A percentile compares a stretch with the other conserved stretches of the same genome.
phyloP scores from a whole-genome alignment of 2,888 invertebrate genomes.

The Dicyrtoma fusca region DNA sequence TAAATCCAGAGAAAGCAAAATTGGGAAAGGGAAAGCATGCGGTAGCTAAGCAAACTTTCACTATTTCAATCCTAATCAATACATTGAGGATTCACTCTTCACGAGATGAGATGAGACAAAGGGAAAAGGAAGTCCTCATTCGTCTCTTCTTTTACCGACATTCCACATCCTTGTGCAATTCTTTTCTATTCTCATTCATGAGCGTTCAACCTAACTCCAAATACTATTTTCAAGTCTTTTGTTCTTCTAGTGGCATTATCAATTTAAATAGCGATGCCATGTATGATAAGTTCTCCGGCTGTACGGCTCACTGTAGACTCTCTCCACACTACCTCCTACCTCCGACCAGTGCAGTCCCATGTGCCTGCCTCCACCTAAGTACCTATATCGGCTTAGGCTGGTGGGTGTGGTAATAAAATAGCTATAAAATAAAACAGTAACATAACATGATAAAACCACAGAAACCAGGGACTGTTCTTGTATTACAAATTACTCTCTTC shows the following conservation, averaged over 20 bases:
- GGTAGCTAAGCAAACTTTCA: conserved; percentile 10
- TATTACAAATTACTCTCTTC: conserved; percentile 10
- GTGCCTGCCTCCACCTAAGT: background rate
- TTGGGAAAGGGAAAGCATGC: conserved; percentile 1
- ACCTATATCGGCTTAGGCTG: background rate
- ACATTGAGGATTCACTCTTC: conserved; percentile 8
- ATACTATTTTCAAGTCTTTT: conserved; percentile 13
- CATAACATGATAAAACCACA: no score
- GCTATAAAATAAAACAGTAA: no score
- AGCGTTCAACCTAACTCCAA: background rate
- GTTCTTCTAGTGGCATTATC: conserved; percentile 14
- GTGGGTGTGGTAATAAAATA: no score
- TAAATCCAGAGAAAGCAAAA: conserved; percentile 10
- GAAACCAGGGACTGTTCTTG: background rate
- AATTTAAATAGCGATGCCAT: background rate
- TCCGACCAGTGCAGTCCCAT: background rate
- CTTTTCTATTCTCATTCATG: background rate
- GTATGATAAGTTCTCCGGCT: no score
- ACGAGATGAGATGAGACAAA: conserved; percentile 26
- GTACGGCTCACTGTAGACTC: background rate
- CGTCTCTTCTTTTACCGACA: background rate
- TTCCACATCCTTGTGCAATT: background rate
- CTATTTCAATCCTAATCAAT: conserved; percentile 23
- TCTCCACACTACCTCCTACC: background rate
- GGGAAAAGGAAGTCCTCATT: conserved; percentile 14